Percentiles rank a stretch among this genome's conserved stretches.
phyloP scores from a whole-genome alignment of 1,140 invertebrate species.

The Macrobrachium nipponense region DNA sequence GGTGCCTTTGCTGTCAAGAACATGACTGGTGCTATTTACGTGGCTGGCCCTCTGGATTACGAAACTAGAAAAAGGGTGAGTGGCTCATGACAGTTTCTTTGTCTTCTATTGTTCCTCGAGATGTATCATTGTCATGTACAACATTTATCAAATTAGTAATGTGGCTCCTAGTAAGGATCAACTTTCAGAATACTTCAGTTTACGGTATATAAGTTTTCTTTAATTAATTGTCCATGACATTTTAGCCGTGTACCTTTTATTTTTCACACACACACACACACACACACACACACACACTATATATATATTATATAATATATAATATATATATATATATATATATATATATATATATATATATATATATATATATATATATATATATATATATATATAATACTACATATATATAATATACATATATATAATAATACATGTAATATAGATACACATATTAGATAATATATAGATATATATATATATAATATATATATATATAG shows the following conservation, averaged over 20 bases:
- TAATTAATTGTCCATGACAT: no score
- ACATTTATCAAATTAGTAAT: background rate
- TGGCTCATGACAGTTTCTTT: slow-evolving; percentile 61
- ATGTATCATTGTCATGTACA: background rate
- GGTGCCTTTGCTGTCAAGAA: slow-evolving; percentile 97
- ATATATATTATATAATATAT: background rate
- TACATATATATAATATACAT: no score
- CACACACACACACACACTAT: no score
- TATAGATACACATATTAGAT: background rate
- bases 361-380: no score
- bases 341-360: slow-evolving; percentile 4
- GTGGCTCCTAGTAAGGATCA: no score
- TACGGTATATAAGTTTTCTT: no score
- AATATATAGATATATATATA: slow-evolving; percentile 1
- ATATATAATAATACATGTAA: no score
- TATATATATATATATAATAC: no score
- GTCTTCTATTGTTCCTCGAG: background rate
- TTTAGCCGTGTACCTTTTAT: no score
- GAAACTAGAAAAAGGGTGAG: slow-evolving; percentile 90
- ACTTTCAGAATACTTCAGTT: no score
- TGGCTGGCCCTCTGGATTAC: slow-evolving; percentile 92
- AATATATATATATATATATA: background rate
- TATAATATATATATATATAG: background rate
- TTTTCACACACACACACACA: no score
- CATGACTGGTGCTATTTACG: slow-evolving; percentile 97